These are phyloP conservation scores for Tetragonula carbonaria DNA, from an alignment of 2,888 invertebrate genomes.

Conservation along the genomic window DNA sequence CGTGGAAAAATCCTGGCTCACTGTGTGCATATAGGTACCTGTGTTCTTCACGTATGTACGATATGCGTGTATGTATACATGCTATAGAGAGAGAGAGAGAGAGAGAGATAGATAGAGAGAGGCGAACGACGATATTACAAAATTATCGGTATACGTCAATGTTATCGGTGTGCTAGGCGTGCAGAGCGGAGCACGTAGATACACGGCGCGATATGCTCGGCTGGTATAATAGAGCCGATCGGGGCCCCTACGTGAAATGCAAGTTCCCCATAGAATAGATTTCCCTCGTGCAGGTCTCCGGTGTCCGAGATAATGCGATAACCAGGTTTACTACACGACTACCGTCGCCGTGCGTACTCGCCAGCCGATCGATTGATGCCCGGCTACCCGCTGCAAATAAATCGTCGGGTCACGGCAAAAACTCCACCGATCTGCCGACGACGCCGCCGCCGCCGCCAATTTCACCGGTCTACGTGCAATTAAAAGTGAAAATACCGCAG, in stretches of 20 bases:
- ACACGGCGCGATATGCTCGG: constrained; percentile 72
- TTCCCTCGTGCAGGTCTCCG: constrained; percentile 70
- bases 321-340: constrained; percentile 73
- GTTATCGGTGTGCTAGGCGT: constrained; percentile 77
- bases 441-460: not conserved
- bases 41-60: not conserved
- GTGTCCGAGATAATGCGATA: constrained; percentile 78
- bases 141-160: constrained; percentile 79
- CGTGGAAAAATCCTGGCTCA: not conserved
- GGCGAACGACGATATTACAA: constrained; percentile 74
- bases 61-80: constrained; percentile 17
- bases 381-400: constrained; percentile 52
- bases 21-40: not conserved
- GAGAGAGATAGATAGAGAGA: not conserved
- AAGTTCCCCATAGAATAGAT: constrained; percentile 76
- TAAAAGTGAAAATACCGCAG: constrained; percentile 13
- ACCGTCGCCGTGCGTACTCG: constrained; percentile 68
- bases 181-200: constrained; percentile 76
- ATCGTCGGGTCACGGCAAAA: constrained; percentile 57
- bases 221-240: constrained; percentile 71
- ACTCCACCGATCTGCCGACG: constrained; percentile 23
- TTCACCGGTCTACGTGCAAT: not conserved
- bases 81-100: too few relatives aligned
- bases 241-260: constrained; percentile 74
- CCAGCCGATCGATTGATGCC: constrained; percentile 62